These are phyloP conservation scores for Zaprionus gabonicus DNA, from an alignment of 1,140 invertebrate genomes.

Conservation along the genomic window DNA sequence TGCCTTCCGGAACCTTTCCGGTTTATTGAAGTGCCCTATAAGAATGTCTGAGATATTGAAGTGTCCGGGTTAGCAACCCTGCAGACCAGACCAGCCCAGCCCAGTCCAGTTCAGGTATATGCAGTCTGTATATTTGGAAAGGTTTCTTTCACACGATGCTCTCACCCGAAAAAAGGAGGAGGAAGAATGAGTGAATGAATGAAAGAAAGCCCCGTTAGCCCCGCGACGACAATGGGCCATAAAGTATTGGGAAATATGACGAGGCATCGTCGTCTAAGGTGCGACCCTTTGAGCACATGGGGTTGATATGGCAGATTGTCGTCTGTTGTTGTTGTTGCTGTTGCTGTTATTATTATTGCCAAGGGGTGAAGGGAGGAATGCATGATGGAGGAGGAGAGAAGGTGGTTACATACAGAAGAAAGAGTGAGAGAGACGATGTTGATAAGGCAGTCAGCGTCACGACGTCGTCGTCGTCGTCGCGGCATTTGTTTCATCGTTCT, in stretches of 20 bases:
- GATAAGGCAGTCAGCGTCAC: slow-evolving; percentile 13
- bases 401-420: not conserved
- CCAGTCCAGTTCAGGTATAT: not conserved
- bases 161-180: slow-evolving; percentile 21
- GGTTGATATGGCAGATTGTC: slow-evolving; percentile 44
- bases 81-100: not conserved
- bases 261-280: slow-evolving; percentile 30
- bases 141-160: slow-evolving; percentile 59
- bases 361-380: slow-evolving; percentile 20
- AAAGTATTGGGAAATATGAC: slow-evolving; percentile 53
- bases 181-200: not conserved
- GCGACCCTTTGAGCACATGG: slow-evolving; percentile 46
- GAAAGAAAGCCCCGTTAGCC: slow-evolving; percentile 33
- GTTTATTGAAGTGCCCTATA: slow-evolving; percentile 44
- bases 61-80: slow-evolving; percentile 9
- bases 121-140: slow-evolving; percentile 17
- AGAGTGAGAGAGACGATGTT: slow-evolving; percentile 7
- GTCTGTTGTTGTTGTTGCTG: not conserved
- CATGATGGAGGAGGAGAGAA: not conserved
- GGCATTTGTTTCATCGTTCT: slow-evolving; percentile 3
- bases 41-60: slow-evolving; percentile 32
- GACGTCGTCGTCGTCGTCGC: not conserved
- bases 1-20: slow-evolving; percentile 3
- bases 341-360: slow-evolving; percentile 19
- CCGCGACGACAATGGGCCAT: slow-evolving; percentile 43